These are phyloP conservation scores for Drosophila setosimentum DNA, from an alignment of 2,888 invertebrate species.

Conservation along the genomic window DNA sequence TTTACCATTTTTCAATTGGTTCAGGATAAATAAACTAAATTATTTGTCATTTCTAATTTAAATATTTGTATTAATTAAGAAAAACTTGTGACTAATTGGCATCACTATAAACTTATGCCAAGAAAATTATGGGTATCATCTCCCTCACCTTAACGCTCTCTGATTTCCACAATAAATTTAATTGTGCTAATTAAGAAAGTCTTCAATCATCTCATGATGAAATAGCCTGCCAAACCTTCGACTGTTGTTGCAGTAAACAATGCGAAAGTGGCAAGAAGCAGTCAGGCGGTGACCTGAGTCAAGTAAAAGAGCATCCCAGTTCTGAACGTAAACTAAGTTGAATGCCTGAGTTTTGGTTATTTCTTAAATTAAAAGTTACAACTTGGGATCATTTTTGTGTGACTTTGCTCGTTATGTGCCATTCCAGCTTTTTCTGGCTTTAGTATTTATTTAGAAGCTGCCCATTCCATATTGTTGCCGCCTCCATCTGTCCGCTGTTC, in stretches of 20 bases:
- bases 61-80: neutral
- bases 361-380: conserved; percentile 33
- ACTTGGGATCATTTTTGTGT: conserved; percentile 24
- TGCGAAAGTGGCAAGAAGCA: neutral
- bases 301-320: neutral
- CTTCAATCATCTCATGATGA: conserved; percentile 7
- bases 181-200: conserved; percentile 3
- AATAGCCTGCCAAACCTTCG: neutral
- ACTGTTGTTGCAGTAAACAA: conserved; percentile 4
- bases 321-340: conserved; percentile 2
- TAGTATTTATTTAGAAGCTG: conserved; percentile 34
- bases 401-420: conserved; percentile 38
- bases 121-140: neutral
- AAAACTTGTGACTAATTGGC: neutral
- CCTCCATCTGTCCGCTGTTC: neutral
- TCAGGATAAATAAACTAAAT: neutral
- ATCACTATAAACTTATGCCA: neutral
- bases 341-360: conserved; percentile 1
- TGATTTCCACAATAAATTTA: neutral
- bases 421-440: conserved; percentile 25
- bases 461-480: conserved; percentile 3
- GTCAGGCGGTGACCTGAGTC: neutral
- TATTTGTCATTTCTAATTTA: neutral
- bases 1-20: too few relatives aligned
- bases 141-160: neutral